Conservation (phyloP, 2,797 vertebrate genomes). For the Hapalemur alaotrensis region DNA sequence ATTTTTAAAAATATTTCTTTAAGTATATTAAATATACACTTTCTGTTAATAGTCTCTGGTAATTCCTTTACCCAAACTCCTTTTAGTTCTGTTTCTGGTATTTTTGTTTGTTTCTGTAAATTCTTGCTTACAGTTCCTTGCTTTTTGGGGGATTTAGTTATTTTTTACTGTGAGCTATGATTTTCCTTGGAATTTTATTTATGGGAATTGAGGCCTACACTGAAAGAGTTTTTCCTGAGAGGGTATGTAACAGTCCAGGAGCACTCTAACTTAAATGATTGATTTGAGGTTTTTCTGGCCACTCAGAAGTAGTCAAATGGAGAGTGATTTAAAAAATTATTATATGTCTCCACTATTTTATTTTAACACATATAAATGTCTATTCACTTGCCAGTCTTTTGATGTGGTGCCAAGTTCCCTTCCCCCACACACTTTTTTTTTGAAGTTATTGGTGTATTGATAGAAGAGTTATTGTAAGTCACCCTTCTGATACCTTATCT, state of each 20-base stretch:
- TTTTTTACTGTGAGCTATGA: neutral
- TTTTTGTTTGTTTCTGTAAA: neutral
- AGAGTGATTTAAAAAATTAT: neutral
- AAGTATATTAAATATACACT: neutral
- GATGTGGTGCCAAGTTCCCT: neutral
- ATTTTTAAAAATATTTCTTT: neutral
- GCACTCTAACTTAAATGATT: conserved; percentile 39
- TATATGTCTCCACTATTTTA: neutral
- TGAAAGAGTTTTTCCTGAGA: conserved; percentile 1
- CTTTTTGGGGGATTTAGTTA: neutral
- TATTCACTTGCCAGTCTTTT: neutral
- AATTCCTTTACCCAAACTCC: neutral
- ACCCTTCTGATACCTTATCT: neutral
- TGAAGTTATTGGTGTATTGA: neutral
- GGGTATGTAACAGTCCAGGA: neutral
- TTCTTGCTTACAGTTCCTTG: neutral
- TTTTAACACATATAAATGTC: neutral
- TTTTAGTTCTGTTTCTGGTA: neutral
- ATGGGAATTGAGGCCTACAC: neutral
- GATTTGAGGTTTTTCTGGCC: conserved; percentile 13
- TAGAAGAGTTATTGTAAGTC: neutral
- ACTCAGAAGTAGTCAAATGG: conserved; percentile 22
- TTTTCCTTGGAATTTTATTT: conserved; percentile 50
- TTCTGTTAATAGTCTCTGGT: neutral
- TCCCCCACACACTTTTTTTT: neutral